Evolutionary conservation across 2,797 vertebrate species (phyloP), one percentile per base, ranked within the genome.

Genomic region (Falco berigora): DNA sequence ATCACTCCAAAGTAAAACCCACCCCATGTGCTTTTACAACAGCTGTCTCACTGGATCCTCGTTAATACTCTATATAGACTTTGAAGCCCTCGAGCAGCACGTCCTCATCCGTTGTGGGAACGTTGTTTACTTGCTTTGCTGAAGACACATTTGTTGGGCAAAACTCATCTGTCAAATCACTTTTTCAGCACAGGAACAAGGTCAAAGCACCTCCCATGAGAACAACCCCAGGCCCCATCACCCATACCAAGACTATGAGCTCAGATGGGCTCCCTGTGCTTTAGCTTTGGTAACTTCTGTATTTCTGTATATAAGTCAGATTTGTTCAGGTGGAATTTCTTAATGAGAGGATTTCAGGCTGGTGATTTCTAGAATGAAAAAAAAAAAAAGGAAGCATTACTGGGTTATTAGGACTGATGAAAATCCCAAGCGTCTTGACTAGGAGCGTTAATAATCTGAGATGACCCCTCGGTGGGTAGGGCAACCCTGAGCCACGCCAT

Each of bases 241-340:
- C 8, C 1, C 6, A 18, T 0, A 0, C 49, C 72, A 34, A 46
- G 28, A n/a, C 30, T 59, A n/a, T 6, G 7, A 52, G 46, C 56
- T 55, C 50, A 22, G 32, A 6, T 1, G 13, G 62, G 67, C 18
- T 61, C 56, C 38, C 20, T 12, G 27, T 47, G 64, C 46, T 77
- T 36, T 17, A 34, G 28, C 10, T 76, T 22, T 30, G 32, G 19
- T 18, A 78, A 77, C 52, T 75, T 40, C 52, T 50, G 3, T 42
- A 24, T 19, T 72, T 42, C 36, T 36, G 16, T 19, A 12, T 4
- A 1, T 1, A 22, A 59, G 17, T 44, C n/a, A 30, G 4, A n/a
- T 47, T 46, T 40, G 12, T 18, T 27, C 50, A 44, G 32, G 52
- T 69, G 56, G 22, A 75, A 91, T 62, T 91, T 12, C 69, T 49